A percentile compares a stretch with the other conserved stretches of the same genome.
These are phyloP conservation scores for Planococcus citri DNA, from an alignment of 1,140 invertebrate genomes.

Conservation along the genomic window DNA sequence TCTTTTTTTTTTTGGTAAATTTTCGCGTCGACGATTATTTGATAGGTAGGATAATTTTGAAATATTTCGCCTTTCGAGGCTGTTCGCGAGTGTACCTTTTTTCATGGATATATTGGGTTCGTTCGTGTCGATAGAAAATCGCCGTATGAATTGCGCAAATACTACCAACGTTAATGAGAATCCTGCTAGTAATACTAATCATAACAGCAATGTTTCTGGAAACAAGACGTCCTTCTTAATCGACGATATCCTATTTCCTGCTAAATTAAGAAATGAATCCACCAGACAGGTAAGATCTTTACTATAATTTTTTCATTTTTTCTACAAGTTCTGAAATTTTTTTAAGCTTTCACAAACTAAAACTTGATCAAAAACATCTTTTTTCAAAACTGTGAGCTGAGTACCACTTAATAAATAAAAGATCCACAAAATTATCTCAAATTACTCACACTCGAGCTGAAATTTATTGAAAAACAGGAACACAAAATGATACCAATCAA, in stretches of 20 bases:
- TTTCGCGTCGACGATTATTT: not conserved
- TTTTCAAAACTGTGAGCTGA: no score
- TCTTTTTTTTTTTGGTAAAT: not conserved
- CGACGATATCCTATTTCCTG: constrained; percentile 10
- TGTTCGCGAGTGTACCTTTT: not conserved
- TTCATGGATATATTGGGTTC: constrained; percentile 15
- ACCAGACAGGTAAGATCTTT: constrained; percentile 4
- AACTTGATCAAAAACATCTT: no score
- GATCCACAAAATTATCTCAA: no score
- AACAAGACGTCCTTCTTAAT: constrained; percentile 7
- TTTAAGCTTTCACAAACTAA: no score
- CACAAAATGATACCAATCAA: no score
- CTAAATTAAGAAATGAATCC: constrained; percentile 3
- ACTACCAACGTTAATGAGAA: not conserved
- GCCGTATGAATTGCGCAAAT: not conserved
- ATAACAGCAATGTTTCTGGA: not conserved
- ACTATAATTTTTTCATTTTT: not conserved
- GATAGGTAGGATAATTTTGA: no score
- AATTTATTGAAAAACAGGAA: no score
- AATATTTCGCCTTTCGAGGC: no score
- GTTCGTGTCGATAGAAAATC: constrained; percentile 9
- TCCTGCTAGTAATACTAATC: not conserved
- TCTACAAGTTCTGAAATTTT: no score
- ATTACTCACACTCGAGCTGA: no score
- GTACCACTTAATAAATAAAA: no score